Percentiles rank a stretch among this genome's conserved stretches.
These are phyloP conservation scores for Timema podura DNA, from an alignment of 2,888 invertebrate species.

Conservation along the genomic window DNA sequence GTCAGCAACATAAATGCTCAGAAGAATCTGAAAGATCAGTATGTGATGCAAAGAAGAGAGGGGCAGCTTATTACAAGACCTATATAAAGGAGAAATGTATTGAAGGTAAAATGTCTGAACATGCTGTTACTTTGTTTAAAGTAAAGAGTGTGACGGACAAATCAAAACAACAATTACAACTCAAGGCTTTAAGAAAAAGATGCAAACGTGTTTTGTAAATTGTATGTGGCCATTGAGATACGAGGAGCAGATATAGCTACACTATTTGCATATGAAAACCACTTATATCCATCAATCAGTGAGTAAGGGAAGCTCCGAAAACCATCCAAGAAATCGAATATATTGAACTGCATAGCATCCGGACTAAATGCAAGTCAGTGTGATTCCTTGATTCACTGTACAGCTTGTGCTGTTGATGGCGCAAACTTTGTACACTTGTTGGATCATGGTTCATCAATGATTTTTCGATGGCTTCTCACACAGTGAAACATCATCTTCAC, in stretches of 20 bases:
- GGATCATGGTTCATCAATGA: background rate
- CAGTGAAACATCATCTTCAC: conserved; percentile 9
- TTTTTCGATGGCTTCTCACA: background rate
- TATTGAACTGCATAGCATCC: conserved; percentile 1
- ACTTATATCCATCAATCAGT: conserved; percentile 12
- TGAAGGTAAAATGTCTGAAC: conserved; percentile 6
- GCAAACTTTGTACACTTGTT: background rate
- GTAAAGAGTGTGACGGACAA: background rate
- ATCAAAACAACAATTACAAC: background rate
- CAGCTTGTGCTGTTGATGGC: conserved; percentile 4
- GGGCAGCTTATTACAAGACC: background rate
- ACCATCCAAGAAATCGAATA: conserved; percentile 3
- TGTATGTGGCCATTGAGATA: conserved; percentile 9
- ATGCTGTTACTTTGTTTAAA: conserved; percentile 10
- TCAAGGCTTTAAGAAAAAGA: conserved; percentile 1
- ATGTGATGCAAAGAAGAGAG: conserved; percentile 3
- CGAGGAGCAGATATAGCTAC: conserved; percentile 6
- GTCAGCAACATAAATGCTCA: conserved; percentile 7
- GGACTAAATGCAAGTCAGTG: background rate
- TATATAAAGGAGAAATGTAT: background rate
- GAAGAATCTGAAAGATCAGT: conserved; percentile 12
- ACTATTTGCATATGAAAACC: conserved; percentile 6
- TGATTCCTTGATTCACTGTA: conserved; percentile 2
- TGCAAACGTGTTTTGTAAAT: conserved; percentile 9
- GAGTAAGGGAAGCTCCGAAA: conserved; percentile 2